Conservation (phyloP, 2,113 vertebrate species). For the Notothenia coriiceps region DNA sequence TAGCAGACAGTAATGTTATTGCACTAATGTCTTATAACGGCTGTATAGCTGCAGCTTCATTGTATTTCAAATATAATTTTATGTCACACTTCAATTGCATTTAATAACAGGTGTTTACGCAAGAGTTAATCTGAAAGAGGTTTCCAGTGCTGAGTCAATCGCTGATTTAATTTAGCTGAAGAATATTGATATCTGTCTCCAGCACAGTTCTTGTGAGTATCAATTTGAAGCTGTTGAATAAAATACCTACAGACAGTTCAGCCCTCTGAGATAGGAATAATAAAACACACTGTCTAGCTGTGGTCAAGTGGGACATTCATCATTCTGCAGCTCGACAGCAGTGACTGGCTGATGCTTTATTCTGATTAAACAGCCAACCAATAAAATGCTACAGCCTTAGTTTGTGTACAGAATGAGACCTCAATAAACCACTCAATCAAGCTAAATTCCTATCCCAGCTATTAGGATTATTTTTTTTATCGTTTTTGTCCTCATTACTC, state of each 20-base stretch:
- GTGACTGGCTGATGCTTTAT: slow-evolving; percentile 45
- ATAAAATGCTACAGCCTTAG: slow-evolving; percentile 39
- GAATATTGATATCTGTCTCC: slow-evolving; percentile 3
- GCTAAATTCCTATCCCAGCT: slow-evolving; percentile 34
- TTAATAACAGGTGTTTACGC: slow-evolving; percentile 15
- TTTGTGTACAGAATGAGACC: slow-evolving; percentile 44
- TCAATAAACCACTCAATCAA: slow-evolving; percentile 28
- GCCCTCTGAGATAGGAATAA: slow-evolving; percentile 45
- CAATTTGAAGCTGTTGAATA: slow-evolving; percentile 32
- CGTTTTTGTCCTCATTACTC: slow-evolving; percentile 14
- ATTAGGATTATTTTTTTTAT: slow-evolving; percentile 39
- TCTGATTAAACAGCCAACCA: slow-evolving; percentile 63
- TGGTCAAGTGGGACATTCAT: slow-evolving; percentile 63
- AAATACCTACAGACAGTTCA: slow-evolving; percentile 40
- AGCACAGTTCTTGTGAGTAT: not conserved
- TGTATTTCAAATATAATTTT: slow-evolving; percentile 37
- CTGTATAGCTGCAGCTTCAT: slow-evolving; percentile 11
- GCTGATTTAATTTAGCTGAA: slow-evolving; percentile 23
- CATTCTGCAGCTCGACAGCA: slow-evolving; percentile 45
- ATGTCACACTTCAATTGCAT: slow-evolving; percentile 10
- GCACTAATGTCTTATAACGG: slow-evolving; percentile 5
- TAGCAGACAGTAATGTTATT: slow-evolving; percentile 12
- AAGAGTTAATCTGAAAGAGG: not conserved
- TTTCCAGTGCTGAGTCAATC: not conserved
- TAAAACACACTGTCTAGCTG: slow-evolving; percentile 55